Evolutionary conservation across 2,888 invertebrate genomes (phyloP).

Genomic region (Cenopis cana): DNA sequence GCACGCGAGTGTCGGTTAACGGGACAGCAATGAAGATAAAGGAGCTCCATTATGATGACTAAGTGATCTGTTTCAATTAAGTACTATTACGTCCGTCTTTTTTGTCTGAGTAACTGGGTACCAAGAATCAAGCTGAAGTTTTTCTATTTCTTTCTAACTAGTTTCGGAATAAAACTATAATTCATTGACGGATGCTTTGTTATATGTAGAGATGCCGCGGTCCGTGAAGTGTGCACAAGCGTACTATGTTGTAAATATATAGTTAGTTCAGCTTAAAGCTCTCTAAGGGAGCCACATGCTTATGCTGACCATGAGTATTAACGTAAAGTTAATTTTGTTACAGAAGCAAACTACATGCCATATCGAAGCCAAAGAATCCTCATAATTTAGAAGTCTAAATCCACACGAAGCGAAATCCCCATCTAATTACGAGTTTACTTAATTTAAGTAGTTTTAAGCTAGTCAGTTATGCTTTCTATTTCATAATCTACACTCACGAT

Average conservation of each 20-base stretch:
- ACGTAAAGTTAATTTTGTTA: constrained; percentile 29
- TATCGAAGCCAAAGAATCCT: constrained; percentile 66
- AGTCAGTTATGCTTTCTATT: constrained; percentile 1
- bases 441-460: constrained; percentile 4
- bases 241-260: no score
- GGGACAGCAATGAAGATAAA: no score
- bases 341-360: constrained; percentile 58
- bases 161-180: background rate
- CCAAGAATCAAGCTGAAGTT: no score
- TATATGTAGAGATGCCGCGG: no score
- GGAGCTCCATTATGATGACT: background rate
- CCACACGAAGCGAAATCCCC: background rate
- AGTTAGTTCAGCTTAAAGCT: no score
- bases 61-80: background rate
- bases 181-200: background rate
- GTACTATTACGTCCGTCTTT: background rate
- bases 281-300: no score
- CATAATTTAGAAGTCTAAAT: constrained; percentile 47
- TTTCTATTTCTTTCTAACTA: background rate
- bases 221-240: background rate
- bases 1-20: no score
- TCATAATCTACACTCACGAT: background rate
- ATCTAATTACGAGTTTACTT: background rate
- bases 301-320: background rate
- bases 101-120: background rate